These are phyloP conservation scores for Chaetophractus vellerosus DNA, from an alignment of 2,797 vertebrate genomes.

Conservation along the genomic window DNA sequence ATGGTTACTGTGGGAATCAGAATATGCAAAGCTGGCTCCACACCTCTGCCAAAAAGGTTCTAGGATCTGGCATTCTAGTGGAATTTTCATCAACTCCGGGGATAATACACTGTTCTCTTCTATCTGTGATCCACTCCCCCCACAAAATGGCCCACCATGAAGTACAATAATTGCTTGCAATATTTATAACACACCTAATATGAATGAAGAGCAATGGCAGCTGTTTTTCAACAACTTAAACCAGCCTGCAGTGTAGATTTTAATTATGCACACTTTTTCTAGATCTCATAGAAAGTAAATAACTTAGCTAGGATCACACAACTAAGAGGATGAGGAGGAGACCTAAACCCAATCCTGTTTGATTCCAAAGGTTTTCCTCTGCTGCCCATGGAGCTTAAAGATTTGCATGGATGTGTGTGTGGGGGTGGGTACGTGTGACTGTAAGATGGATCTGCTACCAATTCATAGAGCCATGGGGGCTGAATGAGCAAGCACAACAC, in stretches of 20 bases:
- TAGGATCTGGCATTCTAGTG: not conserved
- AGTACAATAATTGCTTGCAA: not conserved
- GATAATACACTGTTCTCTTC: not conserved
- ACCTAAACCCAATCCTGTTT: not conserved
- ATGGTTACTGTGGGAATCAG: not conserved
- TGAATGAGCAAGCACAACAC: conserved; percentile 26
- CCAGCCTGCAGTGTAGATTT: conserved; percentile 19
- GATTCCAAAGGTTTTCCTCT: conserved; percentile 12
- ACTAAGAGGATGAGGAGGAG: not conserved
- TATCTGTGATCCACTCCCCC: not conserved
- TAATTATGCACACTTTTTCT: conserved; percentile 11
- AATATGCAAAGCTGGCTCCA: not conserved
- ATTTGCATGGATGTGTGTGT: too few relatives aligned
- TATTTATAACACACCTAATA: not conserved
- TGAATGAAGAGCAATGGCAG: not conserved
- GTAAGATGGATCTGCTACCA: not conserved
- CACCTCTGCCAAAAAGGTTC: not conserved
- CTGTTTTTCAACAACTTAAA: conserved; percentile 62
- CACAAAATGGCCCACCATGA: not conserved
- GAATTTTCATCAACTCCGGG: not conserved
- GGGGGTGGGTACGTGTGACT: too few relatives aligned
- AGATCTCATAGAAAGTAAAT: conserved; percentile 40
- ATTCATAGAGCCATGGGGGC: not conserved
- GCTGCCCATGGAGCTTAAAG: not conserved
- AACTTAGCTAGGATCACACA: not conserved